phyloP scores from a whole-genome alignment of 2,113 vertebrate genomes.

The Smithornis capensis region DNA sequence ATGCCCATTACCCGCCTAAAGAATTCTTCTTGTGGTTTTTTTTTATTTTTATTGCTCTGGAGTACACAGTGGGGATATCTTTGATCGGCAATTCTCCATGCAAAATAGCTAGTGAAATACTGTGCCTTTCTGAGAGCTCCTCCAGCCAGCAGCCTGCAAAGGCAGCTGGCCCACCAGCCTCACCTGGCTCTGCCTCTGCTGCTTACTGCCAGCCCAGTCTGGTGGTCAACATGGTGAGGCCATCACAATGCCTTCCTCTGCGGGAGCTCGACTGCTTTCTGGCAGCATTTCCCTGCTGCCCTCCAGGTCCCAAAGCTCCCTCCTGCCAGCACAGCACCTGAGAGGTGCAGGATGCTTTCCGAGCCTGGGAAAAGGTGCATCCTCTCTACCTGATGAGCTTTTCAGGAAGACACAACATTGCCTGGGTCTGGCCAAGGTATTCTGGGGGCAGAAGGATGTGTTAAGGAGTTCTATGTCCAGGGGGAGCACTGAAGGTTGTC shows the following conservation, averaged over 20 bases:
- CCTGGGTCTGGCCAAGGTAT: neutral
- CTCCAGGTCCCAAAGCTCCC: neutral
- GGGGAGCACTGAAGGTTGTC: neutral
- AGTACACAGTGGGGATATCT: slow-evolving; percentile 73
- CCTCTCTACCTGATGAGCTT: neutral
- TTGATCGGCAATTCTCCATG: slow-evolving; percentile 65
- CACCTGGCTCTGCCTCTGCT: slow-evolving; percentile 5
- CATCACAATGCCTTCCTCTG: neutral
- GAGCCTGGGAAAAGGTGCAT: neutral
- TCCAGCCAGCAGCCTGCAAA: slow-evolving; percentile 49
- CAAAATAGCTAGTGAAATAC: slow-evolving; percentile 67
- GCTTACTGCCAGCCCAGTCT: neutral
- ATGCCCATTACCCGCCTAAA: slow-evolving; percentile 83
- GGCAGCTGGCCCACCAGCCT: slow-evolving; percentile 20
- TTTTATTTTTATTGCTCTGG: slow-evolving; percentile 83
- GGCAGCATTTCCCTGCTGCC: neutral
- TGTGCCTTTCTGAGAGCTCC: slow-evolving; percentile 31
- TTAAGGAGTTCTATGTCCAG: neutral
- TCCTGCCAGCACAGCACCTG: fast-evolving
- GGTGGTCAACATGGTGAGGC: neutral
- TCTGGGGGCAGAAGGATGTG: neutral
- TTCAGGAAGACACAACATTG: neutral
- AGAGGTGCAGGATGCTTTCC: neutral
- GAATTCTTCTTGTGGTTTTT: slow-evolving; percentile 79
- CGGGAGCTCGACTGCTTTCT: neutral